phyloP scores from a whole-genome alignment of 2,888 invertebrate species.

The Lithophane socia region DNA sequence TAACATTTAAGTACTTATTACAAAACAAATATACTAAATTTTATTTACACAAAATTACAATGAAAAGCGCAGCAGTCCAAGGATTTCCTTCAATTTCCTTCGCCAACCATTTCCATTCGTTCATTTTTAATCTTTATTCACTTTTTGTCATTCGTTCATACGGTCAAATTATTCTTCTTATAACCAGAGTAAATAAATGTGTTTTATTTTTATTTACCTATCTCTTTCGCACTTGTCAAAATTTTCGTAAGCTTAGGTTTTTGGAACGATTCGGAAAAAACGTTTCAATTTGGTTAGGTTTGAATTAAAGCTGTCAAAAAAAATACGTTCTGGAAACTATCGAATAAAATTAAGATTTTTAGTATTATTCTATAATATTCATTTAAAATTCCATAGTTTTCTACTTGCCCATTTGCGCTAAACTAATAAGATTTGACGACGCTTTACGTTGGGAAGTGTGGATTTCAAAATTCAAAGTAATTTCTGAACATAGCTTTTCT shows the following conservation, averaged over 20 bases:
- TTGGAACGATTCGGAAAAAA: not conserved
- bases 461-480: not conserved
- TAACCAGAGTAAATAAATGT: constrained; percentile 8
- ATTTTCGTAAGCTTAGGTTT: not conserved
- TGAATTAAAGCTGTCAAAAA: constrained; percentile 31
- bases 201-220: not conserved
- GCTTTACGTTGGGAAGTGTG: not conserved
- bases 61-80: constrained; percentile 85
- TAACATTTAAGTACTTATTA: constrained; percentile 83
- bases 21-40: constrained; percentile 79
- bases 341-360: too few species aligned
- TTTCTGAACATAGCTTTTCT: constrained; percentile 37
- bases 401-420: not conserved
- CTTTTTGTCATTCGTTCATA: constrained; percentile 54
- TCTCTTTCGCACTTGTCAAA: constrained; percentile 20
- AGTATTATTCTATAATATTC: too few species aligned
- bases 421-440: not conserved
- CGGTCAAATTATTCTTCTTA: constrained; percentile 55
- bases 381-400: not conserved
- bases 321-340: constrained; percentile 13
- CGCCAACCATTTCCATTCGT: constrained; percentile 77
- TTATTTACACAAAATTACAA: constrained; percentile 86
- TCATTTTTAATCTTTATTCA: constrained; percentile 69
- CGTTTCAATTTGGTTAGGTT: constrained; percentile 21
- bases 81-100: constrained; percentile 82